phyloP scores from a whole-genome alignment of 2,888 invertebrate genomes.

The Polydesmus complanatus region DNA sequence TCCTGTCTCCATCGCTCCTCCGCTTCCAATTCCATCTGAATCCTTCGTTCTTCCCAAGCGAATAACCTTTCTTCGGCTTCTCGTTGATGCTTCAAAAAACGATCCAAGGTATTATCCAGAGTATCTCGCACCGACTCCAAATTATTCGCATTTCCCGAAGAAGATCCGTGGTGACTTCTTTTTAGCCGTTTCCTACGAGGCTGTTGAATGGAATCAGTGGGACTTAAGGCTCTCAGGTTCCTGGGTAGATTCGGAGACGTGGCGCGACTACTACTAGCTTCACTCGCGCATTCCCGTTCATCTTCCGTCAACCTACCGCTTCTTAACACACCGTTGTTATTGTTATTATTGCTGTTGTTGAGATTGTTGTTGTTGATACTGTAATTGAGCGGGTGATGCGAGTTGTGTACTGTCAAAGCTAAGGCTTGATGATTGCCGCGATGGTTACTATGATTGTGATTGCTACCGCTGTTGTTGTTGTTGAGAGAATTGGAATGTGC shows the following conservation, averaged over 20 bases:
- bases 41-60: constrained; percentile 12
- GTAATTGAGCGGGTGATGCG: background rate
- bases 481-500: background rate
- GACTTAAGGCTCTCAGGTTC: background rate
- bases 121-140: constrained; percentile 5
- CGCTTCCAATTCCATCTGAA: constrained; percentile 13
- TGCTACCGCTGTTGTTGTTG: background rate
- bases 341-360: constrained; percentile 3
- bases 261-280: constrained; percentile 10
- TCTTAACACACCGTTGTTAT: background rate
- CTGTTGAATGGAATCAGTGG: background rate
- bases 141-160: too few species aligned
- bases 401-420: background rate
- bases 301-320: background rate
- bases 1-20: constrained; percentile 15
- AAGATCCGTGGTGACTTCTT: background rate
- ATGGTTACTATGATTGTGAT: background rate
- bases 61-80: constrained; percentile 9
- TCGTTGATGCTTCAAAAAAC: constrained; percentile 9
- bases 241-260: background rate
- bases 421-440: background rate
- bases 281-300: constrained; percentile 8
- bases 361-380: background rate
- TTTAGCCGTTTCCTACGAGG: constrained; percentile 1
- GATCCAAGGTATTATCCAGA: constrained; percentile 6